phyloP scores from a whole-genome alignment of 2,113 vertebrate species.

The Xiphophorus maculatus region DNA sequence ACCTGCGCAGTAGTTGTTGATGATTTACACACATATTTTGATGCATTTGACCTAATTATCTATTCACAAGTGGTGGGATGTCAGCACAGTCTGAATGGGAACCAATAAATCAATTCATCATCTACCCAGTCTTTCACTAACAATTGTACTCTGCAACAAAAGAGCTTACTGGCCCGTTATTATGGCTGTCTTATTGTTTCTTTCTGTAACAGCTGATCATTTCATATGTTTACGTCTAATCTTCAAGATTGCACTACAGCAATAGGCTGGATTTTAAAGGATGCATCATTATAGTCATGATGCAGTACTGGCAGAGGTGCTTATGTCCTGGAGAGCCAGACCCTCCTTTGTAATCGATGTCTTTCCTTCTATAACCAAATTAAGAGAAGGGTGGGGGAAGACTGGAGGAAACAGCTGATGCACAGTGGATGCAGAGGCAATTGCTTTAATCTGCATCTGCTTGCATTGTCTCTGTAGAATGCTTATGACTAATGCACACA shows the following conservation, averaged over 20 bases:
- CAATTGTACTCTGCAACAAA: conserved; percentile 29
- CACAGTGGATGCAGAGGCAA: conserved; percentile 60
- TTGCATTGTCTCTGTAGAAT: conserved; percentile 8
- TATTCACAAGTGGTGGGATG: neutral
- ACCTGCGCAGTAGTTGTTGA: neutral
- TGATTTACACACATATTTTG: neutral
- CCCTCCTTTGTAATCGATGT: conserved; percentile 61
- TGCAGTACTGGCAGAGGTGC: conserved; percentile 31
- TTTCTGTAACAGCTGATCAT: conserved; percentile 41
- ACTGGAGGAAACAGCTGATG: conserved; percentile 74
- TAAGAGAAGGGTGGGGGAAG: conserved; percentile 65
- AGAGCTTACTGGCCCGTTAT: conserved; percentile 14
- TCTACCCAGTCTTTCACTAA: conserved; percentile 23
- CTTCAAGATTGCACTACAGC: conserved; percentile 14
- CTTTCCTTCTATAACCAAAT: conserved; percentile 66
- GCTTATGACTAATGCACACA: neutral
- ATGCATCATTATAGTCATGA: conserved; percentile 19
- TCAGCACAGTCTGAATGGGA: conserved; percentile 9
- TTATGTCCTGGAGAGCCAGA: conserved; percentile 32
- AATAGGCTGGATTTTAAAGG: conserved; percentile 26
- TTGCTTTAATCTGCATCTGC: conserved; percentile 45
- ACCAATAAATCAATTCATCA: conserved; percentile 11
- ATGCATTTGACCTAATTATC: conserved; percentile 7
- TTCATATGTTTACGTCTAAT: conserved; percentile 25
- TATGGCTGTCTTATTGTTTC: conserved; percentile 24